A percentile compares a stretch with the other conserved stretches of the same genome.
These are phyloP conservation scores for Beroe ovata DNA, from an alignment of 37 sponge, comb jelly and placozoan species.

Conservation along the genomic window DNA sequence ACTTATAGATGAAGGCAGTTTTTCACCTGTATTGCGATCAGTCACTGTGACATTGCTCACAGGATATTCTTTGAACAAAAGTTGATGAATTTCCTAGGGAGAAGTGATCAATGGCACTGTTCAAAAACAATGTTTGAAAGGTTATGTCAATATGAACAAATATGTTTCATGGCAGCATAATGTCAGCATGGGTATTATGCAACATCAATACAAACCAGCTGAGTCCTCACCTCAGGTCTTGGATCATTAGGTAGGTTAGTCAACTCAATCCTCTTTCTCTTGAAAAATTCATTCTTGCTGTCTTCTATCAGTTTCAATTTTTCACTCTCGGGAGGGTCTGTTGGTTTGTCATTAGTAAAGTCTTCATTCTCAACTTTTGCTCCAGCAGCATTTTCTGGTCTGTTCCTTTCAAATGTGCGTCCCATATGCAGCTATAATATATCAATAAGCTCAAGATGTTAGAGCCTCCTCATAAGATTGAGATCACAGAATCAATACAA, in stretches of 20 bases:
- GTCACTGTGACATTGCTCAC: slow-evolving; percentile 47
- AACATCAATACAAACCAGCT: no score
- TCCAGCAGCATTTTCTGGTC: background rate
- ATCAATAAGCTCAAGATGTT: no score
- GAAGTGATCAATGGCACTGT: no score
- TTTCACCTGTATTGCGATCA: slow-evolving; percentile 17
- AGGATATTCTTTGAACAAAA: slow-evolving; percentile 37
- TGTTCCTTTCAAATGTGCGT: no score
- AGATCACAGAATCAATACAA: no score
- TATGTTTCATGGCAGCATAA: no score
- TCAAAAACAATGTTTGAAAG: no score
- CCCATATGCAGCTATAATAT: no score
- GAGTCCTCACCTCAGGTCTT: background rate
- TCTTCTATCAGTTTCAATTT: slow-evolving; percentile 12
- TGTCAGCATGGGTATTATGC: no score
- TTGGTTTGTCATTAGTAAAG: slow-evolving; percentile 40
- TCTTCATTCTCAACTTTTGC: background rate
- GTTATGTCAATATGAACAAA: no score
- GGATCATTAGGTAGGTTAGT: slow-evolving; percentile 51
- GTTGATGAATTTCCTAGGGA: slow-evolving; percentile 23
- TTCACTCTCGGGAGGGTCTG: slow-evolving; percentile 26
- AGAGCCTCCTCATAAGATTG: no score
- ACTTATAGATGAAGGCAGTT: background rate
- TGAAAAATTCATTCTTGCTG: slow-evolving; percentile 17
- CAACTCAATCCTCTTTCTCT: slow-evolving; percentile 20